Evolutionary conservation across 2,797 vertebrate genomes (phyloP), one percentile per base, ranked within the genome.

Genomic region (Microctenopoma stevenorrisi): DNA sequence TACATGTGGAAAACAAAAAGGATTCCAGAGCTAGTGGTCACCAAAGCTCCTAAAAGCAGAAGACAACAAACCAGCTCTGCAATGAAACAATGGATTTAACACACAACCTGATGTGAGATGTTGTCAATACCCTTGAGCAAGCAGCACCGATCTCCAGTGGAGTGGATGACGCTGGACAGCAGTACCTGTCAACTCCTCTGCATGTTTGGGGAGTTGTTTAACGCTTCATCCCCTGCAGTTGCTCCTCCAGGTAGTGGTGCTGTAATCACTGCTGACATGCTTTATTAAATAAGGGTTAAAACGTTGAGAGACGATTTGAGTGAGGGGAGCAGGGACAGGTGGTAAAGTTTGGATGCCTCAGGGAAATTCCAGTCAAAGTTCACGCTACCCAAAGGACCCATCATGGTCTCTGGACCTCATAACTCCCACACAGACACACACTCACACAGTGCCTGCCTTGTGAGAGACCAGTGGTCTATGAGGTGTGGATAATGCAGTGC

Each of bases 301-400:
- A 59, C 22, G 3, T 60, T 38, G n/a, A 46, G 15, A 63, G 62
- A 47, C 56, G 44, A 60, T 63, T 54, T 69, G 18, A 80, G 47
- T 57, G 69, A 71, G 53, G 55, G 42, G 47, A 68, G 56, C 60
- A 52, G 33, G 52, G 69, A 52, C 79, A 84, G 83, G 72, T 85
- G 83, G 46, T 75, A 37, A 67, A 50, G 64, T 82, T 52, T 66
- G 44, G 62, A 60, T 74, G 72, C 63, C 72, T 86, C 48, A n/a
- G 90, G 88, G 86, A 83, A 82, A 91, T 92, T 92, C 89, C 89
- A 77, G 63, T 48, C 26, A 46, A 51, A 68, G 68, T 76, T 86
- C 52, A 78, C 30, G 54, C 58, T 37, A 60, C 50, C 57, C 55
- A 48, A 58, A 73, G 44, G 68, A 65, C 30, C 49, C 56, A 33